phyloP scores from a whole-genome alignment of 1,140 invertebrate species.

The Drosophila lini region DNA sequence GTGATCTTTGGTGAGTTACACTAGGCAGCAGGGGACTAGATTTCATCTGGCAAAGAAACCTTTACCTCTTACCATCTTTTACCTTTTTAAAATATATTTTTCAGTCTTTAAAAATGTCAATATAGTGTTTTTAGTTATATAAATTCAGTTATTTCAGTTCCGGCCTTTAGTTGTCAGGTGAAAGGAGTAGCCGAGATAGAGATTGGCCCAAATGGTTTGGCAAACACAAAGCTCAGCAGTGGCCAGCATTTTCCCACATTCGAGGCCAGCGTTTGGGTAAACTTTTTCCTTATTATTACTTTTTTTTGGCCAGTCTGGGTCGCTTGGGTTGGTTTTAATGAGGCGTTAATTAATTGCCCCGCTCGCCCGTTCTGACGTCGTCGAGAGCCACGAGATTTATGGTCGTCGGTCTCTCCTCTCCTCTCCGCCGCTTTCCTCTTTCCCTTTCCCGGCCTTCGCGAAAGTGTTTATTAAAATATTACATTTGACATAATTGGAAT shows the following conservation, averaged over 20 bases:
- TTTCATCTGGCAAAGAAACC: not conserved
- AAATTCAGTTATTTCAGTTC: not conserved
- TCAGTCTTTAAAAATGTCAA: not conserved
- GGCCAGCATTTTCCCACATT: constrained; percentile 69
- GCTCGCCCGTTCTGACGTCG: constrained; percentile 69
- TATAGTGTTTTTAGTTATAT: not conserved
- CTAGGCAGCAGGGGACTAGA: not conserved
- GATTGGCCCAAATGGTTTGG: constrained; percentile 22
- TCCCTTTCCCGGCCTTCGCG: constrained; percentile 52
- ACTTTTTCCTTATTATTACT: constrained; percentile 13
- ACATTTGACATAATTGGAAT: constrained; percentile 84
- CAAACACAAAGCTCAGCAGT: constrained; percentile 45
- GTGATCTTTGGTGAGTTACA: constrained; percentile 3
- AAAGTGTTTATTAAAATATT: constrained; percentile 84
- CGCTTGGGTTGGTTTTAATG: constrained; percentile 74
- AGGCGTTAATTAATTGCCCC: constrained; percentile 83
- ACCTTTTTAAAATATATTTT: not conserved
- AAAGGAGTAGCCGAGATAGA: constrained; percentile 12
- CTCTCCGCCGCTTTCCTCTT: constrained; percentile 38
- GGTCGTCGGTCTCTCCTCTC: constrained; percentile 9
- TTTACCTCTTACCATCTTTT: not conserved
- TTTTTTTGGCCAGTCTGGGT: constrained; percentile 32
- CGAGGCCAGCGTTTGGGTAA: constrained; percentile 43
- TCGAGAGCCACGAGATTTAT: constrained; percentile 66
- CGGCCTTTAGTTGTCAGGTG: too few relatives aligned